Percentiles rank a stretch among this genome's conserved stretches.
Conservation (phyloP, 1,140 invertebrate species). For the Gonioctena quinquepunctata region DNA sequence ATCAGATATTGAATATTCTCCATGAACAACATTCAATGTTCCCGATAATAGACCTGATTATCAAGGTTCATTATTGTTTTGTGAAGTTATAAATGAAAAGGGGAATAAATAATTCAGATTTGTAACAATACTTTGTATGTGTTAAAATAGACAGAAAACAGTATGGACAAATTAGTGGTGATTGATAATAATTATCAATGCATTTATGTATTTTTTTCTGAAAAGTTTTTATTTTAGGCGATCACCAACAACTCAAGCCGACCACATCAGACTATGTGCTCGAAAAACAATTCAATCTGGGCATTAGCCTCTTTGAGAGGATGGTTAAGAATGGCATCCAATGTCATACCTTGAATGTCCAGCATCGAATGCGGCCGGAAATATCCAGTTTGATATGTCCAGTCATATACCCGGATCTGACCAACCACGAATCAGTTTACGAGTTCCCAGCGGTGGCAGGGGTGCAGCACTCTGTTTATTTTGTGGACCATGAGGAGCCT, state of each 20-base stretch:
- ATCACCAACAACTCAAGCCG: conserved; percentile 76
- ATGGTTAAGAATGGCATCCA: conserved; percentile 65
- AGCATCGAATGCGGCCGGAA: conserved; percentile 72
- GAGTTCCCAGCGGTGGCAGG: conserved; percentile 44
- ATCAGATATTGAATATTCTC: too few relatives aligned
- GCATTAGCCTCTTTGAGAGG: conserved; percentile 76
- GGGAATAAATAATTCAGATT: too few relatives aligned
- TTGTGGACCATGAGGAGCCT: conserved; percentile 61
- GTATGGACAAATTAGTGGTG: too few relatives aligned
- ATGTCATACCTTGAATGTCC: conserved; percentile 59
- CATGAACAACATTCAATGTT: too few relatives aligned
- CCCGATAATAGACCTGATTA: too few relatives aligned
- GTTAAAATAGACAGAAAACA: too few relatives aligned
- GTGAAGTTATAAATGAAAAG: too few relatives aligned
- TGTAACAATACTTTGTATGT: too few relatives aligned
- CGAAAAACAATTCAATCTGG: conserved; percentile 32
- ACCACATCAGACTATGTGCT: conserved; percentile 59
- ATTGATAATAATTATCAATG: too few relatives aligned
- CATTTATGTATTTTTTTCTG: too few relatives aligned
- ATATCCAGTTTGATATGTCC: conserved; percentile 66
- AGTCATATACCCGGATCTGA: conserved; percentile 43
- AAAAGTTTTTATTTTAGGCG: too few relatives aligned
- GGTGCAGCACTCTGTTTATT: conserved; percentile 62
- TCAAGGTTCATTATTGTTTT: too few relatives aligned
- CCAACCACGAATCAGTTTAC: conserved; percentile 59